Base-by-base conservation (phyloP, 2,113 vertebrate genomes). In the Suncus etruscus region DNA sequence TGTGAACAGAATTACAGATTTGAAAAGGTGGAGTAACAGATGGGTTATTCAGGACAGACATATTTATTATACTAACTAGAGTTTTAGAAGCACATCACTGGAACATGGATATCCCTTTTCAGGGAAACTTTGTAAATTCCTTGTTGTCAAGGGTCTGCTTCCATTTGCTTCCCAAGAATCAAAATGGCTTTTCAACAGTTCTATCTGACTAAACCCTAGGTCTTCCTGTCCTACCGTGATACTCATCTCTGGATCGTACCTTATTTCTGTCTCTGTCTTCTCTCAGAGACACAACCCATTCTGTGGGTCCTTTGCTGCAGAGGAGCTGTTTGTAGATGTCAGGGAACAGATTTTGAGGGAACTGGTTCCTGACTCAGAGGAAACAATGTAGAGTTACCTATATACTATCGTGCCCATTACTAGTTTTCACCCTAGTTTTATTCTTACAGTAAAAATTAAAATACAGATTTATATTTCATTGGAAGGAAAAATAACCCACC, bases 1-100 rank as follows among this genome's bases (percentile, higher is more conserved):
- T 82, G 48, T 73, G 88, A 83, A 80, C 31, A 68, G 86, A 85
- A 95, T 83, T 72, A 85, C 91, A 90, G 76, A 88, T 87, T 93
- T 93, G 83, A 90, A 86, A 94, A 83, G 47, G 31, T 85, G 27
- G 54, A 63, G 18, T 3, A 3, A 80, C 95, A 94, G 91, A 93
- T 74, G 77, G 91, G 75, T 48, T 70, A 8, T 93, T 92, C 47
- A 89, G 87, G 89, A 81, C 7, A 32, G 31, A 82, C 31, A 95
- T 75, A 47, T 83, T 90, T 89, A 69, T 75, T 76, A 70, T 87
- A 89, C 87, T 88, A 85, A 86, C 63, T 4, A 8, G 50, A 61
- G 8, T 47, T 25, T 92, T 86, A 65, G 6, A 75, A 73, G 51
- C 83, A 69, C 68, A 39, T 39, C 39, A 39, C 84, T 93, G 70